phyloP scores from a whole-genome alignment of 2,888 invertebrate species.

The Spisula solida region DNA sequence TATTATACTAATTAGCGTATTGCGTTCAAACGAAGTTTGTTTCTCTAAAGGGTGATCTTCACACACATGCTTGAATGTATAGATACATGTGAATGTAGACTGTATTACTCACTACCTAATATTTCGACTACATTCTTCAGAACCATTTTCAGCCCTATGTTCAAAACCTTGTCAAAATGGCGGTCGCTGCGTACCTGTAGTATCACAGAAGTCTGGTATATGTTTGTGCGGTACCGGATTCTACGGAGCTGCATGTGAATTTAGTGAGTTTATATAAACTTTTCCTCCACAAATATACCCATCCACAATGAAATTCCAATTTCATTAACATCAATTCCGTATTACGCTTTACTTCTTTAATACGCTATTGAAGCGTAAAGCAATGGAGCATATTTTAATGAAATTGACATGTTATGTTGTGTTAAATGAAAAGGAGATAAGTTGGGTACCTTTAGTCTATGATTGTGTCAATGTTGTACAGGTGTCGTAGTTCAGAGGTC shows the following conservation, averaged over 20 bases:
- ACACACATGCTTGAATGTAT: neutral
- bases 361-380: no score
- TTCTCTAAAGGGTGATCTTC: neutral
- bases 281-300: neutral
- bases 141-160: conserved; percentile 91
- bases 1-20: no score
- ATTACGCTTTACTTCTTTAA: no score
- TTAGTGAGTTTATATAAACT: conserved; percentile 75
- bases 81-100: neutral
- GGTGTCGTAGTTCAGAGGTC: no score
- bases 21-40: no score
- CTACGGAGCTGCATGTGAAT: conserved; percentile 83
- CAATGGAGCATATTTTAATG: no score
- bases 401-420: no score
- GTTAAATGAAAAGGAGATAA: no score
- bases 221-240: conserved; percentile 89
- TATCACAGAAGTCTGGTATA: conserved; percentile 91
- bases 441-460: no score
- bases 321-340: no score
- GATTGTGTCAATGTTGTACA: no score
- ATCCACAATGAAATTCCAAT: no score
- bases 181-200: conserved; percentile 94
- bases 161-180: conserved; percentile 93
- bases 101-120: neutral
- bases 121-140: conserved; percentile 32